Evolutionary conservation across 2,113 vertebrate genomes (phyloP), one percentile per base, ranked within the genome.

Genomic region (Vidua chalybeata): DNA sequence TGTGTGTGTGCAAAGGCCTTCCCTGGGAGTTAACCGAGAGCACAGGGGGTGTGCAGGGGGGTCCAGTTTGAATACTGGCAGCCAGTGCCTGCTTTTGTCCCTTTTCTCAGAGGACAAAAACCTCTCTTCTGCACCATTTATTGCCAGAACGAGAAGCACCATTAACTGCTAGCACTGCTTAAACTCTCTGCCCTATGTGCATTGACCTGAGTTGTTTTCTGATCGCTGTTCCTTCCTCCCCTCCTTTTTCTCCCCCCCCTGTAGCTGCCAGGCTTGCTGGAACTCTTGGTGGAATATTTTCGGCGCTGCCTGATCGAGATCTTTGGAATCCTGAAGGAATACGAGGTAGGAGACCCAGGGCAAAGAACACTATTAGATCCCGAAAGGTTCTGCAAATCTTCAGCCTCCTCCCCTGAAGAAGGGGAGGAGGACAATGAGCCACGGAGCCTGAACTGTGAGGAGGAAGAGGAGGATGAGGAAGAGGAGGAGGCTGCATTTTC

Each of bases 271-370:
- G 99, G 99, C 43, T 98, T 99, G 85, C 97, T 99, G 90, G 99
- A 99, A 85, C 98, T 99, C 96, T 96, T 99, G 79, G 99, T 99
- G 96, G 99, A 99, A 97, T 99, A 99, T 98, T 99, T 99, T 97
- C 98, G 99, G 87, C 99, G 99, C 96, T 99, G 99, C 98, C 98
- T 99, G 97, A 99, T 99, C 4, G 99, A 99, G 97, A 99, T 99
- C 97, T 99, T 99, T 96, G 99, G 99, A 88, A 99, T 99, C 96
- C 98, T 99, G 96, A 99, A 98, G 83, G 99, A 99, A 95, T 99
- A 99, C 26, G 99, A 99, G 96, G 99, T 99, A 89, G 99, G 99
- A 92, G 99, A 99, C 95, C 99, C 98, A 48, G 99, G 99, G 87
- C 99, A 99, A 98, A 99, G 98, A 98, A 99, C 98, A 88, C 98